Evolutionary conservation across 2,888 invertebrate genomes (phyloP).

Genomic region (Aphelenchoides bicaudatus): DNA sequence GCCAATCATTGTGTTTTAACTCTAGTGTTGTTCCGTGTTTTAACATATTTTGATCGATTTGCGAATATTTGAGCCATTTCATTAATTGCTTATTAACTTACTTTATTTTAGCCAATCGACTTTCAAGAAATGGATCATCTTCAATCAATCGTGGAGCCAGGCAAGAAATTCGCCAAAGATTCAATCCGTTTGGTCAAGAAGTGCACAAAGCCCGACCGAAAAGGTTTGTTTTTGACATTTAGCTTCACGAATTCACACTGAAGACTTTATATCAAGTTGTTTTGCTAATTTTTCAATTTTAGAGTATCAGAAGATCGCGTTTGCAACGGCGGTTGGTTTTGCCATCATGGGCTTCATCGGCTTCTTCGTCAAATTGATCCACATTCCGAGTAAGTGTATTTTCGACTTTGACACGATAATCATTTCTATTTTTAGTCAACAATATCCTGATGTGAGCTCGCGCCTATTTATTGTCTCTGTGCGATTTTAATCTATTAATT

Average conservation of each 20-base stretch:
- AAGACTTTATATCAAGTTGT: background rate
- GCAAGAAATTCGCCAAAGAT: conserved; percentile 93
- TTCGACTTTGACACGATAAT: conserved; percentile 13
- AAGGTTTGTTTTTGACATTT: conserved; percentile 69
- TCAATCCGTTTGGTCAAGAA: conserved; percentile 94
- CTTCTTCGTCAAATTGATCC: conserved; percentile 98
- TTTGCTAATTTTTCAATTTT: conserved; percentile 30
- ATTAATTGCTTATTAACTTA: no score
- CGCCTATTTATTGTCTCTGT: background rate
- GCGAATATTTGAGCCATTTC: no score
- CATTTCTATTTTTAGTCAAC: conserved; percentile 19
- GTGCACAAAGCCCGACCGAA: conserved; percentile 97
- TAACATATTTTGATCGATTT: no score
- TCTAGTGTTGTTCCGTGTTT: no score
- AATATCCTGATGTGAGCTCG: conserved; percentile 34
- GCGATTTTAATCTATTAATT: conserved; percentile 14
- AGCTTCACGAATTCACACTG: background rate
- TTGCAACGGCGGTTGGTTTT: conserved; percentile 98
- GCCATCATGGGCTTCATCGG: conserved; percentile 99
- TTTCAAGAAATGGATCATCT: no score
- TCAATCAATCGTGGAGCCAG: conserved; percentile 90
- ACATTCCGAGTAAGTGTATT: conserved; percentile 79
- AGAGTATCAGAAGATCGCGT: conserved; percentile 99
- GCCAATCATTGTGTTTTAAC: no score
- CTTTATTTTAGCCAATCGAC: no score